Base-by-base conservation (phyloP, 2,113 vertebrate genomes). In the Misgurnus anguillicaudatus region DNA sequence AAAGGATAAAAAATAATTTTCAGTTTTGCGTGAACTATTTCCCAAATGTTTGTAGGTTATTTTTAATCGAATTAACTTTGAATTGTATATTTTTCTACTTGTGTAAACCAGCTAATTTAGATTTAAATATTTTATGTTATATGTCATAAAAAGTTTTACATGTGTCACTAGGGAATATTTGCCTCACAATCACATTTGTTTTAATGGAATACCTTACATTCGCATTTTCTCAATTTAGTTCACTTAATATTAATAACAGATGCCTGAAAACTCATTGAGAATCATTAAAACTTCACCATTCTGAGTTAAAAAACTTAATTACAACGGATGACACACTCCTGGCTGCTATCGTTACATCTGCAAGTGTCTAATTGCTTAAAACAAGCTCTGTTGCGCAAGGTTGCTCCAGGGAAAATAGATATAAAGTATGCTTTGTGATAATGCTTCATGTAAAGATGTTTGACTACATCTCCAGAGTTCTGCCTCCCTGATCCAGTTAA, bases 301-400 rank as follows among this genome's bases (percentile, higher is more conserved):
- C 41, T 2, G 11, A 47, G 13, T 36, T 75, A 8, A 62, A 75
- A 62, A 60, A 31, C 24, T 16, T 62, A 1, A 64, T 64, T 76
- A 19, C 42, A 63, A 6, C 9, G 19, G 73, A 51, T 14, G 73
- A 76, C 45, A 76, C 17, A 62, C 41, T 75, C n/a, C 9, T 62
- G 58, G 42, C 9, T 75, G 14, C 21, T 38, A 14, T 63, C 17
- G 1, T 19, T 6, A 64, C 8, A 21, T 76, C 38, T 48, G 61
- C 31, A 53, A 51, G 60, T n/a, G 60, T 31, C 9, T 51, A 64
- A 63, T 76, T 53, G 19, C 61, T 64, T 75, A 45, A 61, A 74
- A 74, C 21, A 65, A 76, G 45, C 45, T 64, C 10, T 17, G n/a
- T 19, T 76, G 16, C 31, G 0, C 21, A 53, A 64, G 58, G 31